Evolutionary conservation across 2,888 invertebrate species (phyloP), one percentile per base, ranked within the genome.

Genomic region (Scaptomyza polygonia): DNA sequence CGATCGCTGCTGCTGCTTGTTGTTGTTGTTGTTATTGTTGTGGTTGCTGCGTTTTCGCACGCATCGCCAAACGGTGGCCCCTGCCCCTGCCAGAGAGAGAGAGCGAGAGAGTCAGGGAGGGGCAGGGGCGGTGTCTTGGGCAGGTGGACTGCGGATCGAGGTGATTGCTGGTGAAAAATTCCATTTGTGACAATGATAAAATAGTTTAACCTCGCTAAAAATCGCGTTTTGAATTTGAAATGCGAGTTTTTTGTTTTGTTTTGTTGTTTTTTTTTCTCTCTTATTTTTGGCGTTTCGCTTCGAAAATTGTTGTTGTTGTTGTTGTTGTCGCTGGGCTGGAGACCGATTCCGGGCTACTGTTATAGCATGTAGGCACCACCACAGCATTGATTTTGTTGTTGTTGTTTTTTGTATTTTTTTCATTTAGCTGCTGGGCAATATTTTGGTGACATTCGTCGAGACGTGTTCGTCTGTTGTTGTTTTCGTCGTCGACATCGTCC

Each of bases 151-250:
- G 58, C 82, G 82, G 75, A 68, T 74, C 73, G 79, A 69, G 74
- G 74, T 74, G 74, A 74, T 76, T 72, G 77, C 78, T 88, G 86
- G 84, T 83, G 80, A 88, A 89, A 88, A 89, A 90, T 79, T 86
- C 86, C 88, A 82, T 88, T 89, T 89, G 90, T 90, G 89, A 89
- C 89, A 89, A 90, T 89, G 89, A 89, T 89, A 90, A 90, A 89
- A 89, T 89, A 89, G 89, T 90, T 90, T 89, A 89, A 88, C 89
- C 89, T 89, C 89, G 89, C 72, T 81, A 82, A 76, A 78, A 90
- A 82, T 89, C 89, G 89, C 88, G 89, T 88, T 89, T 89, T 89
- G 89, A 89, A 89, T 89, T 89, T 89, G 84, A 89, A 89, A 88
- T 90, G 71, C 59, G 81, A 75, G 67, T 73, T 58, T 62, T 53